Evolutionary conservation across 2,113 vertebrate species (phyloP), one percentile per base, ranked within the genome.

Genomic region (Cottus gobio): DNA sequence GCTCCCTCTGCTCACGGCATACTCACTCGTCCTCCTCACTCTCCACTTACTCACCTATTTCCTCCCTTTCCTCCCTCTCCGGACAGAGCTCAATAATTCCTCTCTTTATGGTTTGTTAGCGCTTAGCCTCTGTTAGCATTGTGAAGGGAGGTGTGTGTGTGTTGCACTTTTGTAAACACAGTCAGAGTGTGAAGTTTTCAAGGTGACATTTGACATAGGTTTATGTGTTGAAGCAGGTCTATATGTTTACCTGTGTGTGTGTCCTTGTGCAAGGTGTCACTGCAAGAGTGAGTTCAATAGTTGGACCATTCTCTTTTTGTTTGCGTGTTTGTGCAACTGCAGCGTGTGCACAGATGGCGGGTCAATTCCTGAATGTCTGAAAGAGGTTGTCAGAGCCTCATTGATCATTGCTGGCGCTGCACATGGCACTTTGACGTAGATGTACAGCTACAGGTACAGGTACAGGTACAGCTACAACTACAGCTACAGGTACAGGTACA

Each of bases 261-360:
- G 80, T 67, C 87, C 86, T 90, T 87, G 79, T 42, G 62, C 48
- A 68, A 67, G 79, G 58, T 70, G 85, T 85, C 69, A 60, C 63
- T 71, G 52, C 46, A 39, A 63, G n/a, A 75, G 61, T 70, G 76
- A 50, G 62, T 48, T 82, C 84, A 77, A 77, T 91, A 83, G 67
- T 39, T 57, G 58, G 64, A 68, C 56, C 9, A 46, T 68, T 24
- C 15, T 28, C 15, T 16, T 63, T 56, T 73, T 88, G 57, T 90
- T 83, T 85, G 82, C 16, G 37, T 87, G 80, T 80, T 88, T 84
- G 83, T 76, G 65, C 61, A 76, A 56, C 76, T 67, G 75, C 63
- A 52, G 52, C 46, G 16, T 73, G 77, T 84, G 75, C 36, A 46
- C 57, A 66, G 73, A 36, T 68, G 39, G 68, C 8, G 20, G 87